Evolutionary conservation across 2,888 invertebrate species (phyloP), one percentile per base, ranked within the genome.

Genomic region (Limnephilus rhombicus): DNA sequence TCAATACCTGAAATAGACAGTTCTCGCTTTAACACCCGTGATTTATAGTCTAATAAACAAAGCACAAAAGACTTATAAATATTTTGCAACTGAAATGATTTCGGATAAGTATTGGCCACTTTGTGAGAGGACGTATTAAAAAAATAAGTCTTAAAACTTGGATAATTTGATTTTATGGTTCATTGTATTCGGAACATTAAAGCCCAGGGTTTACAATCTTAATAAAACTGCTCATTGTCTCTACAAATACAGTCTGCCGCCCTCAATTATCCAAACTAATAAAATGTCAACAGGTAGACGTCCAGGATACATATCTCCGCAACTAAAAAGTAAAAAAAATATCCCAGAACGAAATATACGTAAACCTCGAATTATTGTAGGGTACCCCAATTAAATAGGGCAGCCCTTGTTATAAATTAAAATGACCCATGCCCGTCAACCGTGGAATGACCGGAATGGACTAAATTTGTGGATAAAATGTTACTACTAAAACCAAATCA

Each of bases 201-300:
- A 83, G 85, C 90, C 49, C 49, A 83, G 90, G 41, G 24, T 88
- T 88, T 88, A 88, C 68, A 80, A 80, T 88, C 88, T 68, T 34
- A 80, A 80, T 68, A 88, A 88, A 88, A 88, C 12, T 68, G n/a
- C 31, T 88, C 53, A 88, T 88, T 88, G 88, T 88, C 80, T 88
- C 29, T 68, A 88, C 7, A 68, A 68, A 80, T 80, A n/a, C 80
- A 41, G 45, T n/a, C n/a, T 7, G 37, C 29, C 45, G 85, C 89
- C 90, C 91, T 91, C 90, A 93, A 92, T 91, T 93, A 92, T 92
- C 92, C 24, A 37, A 31, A 85, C 92, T 92, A 93, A 93, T 93
- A 93, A 93, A 93, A 92, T 93, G 93, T 93, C 93, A 93, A 93
- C 93, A 93, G 93, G 93, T 93, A 93, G 85, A 89, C 85, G 91